Conservation (phyloP, 2,888 invertebrate species). For the Conchocele bisecta region DNA sequence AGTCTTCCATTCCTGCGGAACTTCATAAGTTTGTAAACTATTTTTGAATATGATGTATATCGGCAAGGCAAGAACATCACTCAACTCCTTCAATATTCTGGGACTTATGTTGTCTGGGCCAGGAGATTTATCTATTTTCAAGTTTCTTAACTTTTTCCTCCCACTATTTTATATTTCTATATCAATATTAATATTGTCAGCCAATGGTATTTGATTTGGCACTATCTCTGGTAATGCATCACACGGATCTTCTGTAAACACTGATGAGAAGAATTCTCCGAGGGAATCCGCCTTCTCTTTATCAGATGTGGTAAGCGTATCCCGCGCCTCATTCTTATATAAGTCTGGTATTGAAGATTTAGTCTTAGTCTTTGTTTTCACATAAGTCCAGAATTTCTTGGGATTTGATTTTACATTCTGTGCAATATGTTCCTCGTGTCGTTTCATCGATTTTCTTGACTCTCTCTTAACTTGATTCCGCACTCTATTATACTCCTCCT, state of each 20-base stretch:
- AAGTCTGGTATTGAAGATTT: conserved; percentile 1
- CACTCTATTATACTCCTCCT: background rate
- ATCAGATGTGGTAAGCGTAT: background rate
- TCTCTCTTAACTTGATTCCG: background rate
- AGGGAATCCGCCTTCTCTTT: conserved; percentile 4
- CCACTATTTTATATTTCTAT: too few species aligned
- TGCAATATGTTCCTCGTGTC: conserved; percentile 6
- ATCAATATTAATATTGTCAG: too few species aligned
- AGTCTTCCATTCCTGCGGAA: too few species aligned
- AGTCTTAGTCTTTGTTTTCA: conserved; percentile 4
- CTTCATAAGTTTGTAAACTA: too few species aligned
- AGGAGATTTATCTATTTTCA: too few species aligned
- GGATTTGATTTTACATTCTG: background rate
- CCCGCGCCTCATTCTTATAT: background rate
- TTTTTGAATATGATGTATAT: too few species aligned
- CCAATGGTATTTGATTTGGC: too few species aligned
- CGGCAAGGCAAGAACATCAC: too few species aligned
- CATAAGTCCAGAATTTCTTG: conserved; percentile 4
- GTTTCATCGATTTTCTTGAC: background rate
- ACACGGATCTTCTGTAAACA: background rate
- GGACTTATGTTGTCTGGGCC: too few species aligned
- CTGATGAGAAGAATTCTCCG: background rate
- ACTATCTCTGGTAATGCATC: too few species aligned
- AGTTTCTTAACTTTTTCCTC: too few species aligned
- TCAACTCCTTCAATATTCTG: too few species aligned